phyloP scores from a whole-genome alignment of 2,797 vertebrate species.

The Chelidonichthys spinosus region DNA sequence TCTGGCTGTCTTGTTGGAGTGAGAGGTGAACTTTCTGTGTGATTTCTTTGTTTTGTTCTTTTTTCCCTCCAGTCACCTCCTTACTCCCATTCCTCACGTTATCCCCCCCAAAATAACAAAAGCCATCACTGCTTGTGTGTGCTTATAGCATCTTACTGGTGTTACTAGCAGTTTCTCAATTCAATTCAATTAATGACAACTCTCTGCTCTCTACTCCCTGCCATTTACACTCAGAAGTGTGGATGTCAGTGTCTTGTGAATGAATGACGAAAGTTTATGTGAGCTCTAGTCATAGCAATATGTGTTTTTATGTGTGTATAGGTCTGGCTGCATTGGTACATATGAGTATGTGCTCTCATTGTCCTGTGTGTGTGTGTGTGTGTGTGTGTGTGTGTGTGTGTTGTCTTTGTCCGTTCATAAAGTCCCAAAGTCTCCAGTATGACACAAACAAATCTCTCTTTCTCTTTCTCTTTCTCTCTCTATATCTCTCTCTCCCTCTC shows the following conservation, averaged over 20 bases:
- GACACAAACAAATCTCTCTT: constrained; percentile 81
- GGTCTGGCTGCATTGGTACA: constrained; percentile 34
- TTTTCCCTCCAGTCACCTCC: constrained; percentile 2
- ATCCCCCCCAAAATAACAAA: constrained; percentile 46
- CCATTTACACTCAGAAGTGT: constrained; percentile 53
- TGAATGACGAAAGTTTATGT: constrained; percentile 22
- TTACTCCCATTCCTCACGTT: constrained; percentile 18
- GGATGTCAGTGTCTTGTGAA: constrained; percentile 20
- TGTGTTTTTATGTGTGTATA: constrained; percentile 17
- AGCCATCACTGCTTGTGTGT: constrained; percentile 69
- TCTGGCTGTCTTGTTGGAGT: constrained; percentile 75
- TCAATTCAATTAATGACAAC: constrained; percentile 11
- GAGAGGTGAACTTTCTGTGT: constrained; percentile 79
- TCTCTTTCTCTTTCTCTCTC: constrained; percentile 48
- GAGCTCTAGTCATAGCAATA: constrained; percentile 4
- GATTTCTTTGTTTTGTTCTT: constrained; percentile 52
- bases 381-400: constrained; percentile 27
- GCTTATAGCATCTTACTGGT: constrained; percentile 51
- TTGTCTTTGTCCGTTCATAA: constrained; percentile 49
- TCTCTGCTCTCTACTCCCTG: constrained; percentile 30
- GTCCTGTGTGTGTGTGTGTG: constrained; percentile 36
- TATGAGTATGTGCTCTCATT: constrained; percentile 40
- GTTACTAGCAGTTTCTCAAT: constrained; percentile 47
- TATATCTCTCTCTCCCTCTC: constrained; percentile 57
- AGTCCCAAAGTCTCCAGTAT: constrained; percentile 74